Percentiles rank a stretch among this genome's conserved stretches.
phyloP scores from a whole-genome alignment of 2,888 invertebrate species.

The Quadroppia sp. region DNA sequence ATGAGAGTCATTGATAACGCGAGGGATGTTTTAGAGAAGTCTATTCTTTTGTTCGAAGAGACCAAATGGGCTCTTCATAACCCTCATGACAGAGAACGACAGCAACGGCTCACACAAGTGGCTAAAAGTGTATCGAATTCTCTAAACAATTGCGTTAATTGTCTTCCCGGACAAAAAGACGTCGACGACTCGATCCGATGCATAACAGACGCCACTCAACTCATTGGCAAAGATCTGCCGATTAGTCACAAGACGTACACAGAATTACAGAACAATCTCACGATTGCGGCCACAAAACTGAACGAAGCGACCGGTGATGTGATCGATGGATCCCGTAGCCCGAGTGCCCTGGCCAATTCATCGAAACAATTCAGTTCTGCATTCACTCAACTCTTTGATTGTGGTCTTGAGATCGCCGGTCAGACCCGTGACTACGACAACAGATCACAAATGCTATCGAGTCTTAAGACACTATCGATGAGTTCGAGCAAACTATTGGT shows the following conservation, averaged over 20 bases:
- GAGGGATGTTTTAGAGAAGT: conserved; percentile 73
- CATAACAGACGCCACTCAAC: conserved; percentile 67
- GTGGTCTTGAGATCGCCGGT: conserved; percentile 79
- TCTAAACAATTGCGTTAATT: conserved; percentile 68
- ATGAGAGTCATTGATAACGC: conserved; percentile 59
- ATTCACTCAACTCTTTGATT: conserved; percentile 70
- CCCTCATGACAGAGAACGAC: conserved; percentile 61
- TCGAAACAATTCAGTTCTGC: conserved; percentile 72
- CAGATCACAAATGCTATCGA: conserved; percentile 68
- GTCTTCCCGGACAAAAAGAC: conserved; percentile 87
- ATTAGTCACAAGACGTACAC: conserved; percentile 64
- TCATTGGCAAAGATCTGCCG: conserved; percentile 62
- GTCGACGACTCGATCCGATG: conserved; percentile 82
- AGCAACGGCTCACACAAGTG: conserved; percentile 62
- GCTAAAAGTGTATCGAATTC: conserved; percentile 57
- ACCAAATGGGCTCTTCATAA: conserved; percentile 69
- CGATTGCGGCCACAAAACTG: conserved; percentile 74
- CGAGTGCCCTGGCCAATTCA: conserved; percentile 64
- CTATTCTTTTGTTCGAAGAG: conserved; percentile 72
- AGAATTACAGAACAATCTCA: conserved; percentile 78
- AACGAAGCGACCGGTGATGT: conserved; percentile 79
- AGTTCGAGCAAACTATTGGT: conserved; percentile 78
- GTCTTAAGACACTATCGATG: conserved; percentile 79
- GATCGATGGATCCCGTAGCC: conserved; percentile 66
- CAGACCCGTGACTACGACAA: conserved; percentile 61